Evolutionary conservation across 1,140 invertebrate species (phyloP).

Genomic region (Melanaphis sacchari): DNA sequence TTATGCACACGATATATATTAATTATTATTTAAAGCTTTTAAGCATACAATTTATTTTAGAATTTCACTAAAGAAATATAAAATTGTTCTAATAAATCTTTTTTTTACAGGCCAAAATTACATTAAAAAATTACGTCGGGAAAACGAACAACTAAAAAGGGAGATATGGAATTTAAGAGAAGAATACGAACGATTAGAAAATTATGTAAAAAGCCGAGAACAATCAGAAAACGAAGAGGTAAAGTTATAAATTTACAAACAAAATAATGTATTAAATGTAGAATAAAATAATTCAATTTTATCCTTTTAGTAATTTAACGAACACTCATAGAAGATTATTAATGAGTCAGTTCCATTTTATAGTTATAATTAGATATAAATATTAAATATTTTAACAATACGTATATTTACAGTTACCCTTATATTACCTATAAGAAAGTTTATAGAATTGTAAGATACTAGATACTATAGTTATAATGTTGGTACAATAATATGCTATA

Average conservation of each 20-base stretch:
- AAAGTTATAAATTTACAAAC: background rate
- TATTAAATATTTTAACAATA: too few species aligned
- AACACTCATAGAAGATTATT: background rate
- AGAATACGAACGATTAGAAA: conserved; percentile 85
- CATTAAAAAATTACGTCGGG: conserved; percentile 83
- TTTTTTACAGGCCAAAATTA: conserved; percentile 78
- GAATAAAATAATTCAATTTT: background rate
- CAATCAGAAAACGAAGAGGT: conserved; percentile 61
- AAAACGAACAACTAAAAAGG: conserved; percentile 84
- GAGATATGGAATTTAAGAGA: conserved; percentile 87
- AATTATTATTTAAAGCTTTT: background rate
- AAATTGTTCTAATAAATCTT: background rate
- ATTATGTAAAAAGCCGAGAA: conserved; percentile 73
- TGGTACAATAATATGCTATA: too few species aligned
- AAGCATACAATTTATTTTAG: too few species aligned
- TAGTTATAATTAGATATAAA: background rate
- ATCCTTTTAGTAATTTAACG: background rate
- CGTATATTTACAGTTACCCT: too few species aligned
- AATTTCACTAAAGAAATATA: background rate
- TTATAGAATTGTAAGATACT: too few species aligned
- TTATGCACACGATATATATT: background rate
- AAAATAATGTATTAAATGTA: too few species aligned
- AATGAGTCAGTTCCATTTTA: background rate
- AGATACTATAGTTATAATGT: too few species aligned
- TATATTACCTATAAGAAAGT: too few species aligned